Evolutionary conservation across 2,888 invertebrate genomes (phyloP).

Genomic region (Tachina lurida): DNA sequence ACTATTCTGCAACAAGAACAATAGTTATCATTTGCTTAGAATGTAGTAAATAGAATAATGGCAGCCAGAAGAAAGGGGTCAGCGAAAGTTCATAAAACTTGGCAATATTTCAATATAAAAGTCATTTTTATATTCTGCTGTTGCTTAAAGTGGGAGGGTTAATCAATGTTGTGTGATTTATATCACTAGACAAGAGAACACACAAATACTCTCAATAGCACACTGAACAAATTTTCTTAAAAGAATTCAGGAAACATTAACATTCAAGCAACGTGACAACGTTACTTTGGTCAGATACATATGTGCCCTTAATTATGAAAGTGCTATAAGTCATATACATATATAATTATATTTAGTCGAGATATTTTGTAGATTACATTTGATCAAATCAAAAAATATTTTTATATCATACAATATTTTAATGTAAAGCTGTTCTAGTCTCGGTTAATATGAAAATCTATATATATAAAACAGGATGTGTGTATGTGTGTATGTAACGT

Average conservation of each 20-base stretch:
- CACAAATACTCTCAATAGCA: background rate
- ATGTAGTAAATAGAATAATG: constrained; percentile 20
- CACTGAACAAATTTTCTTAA: background rate
- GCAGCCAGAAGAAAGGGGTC: constrained; percentile 58
- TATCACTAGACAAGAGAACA: constrained; percentile 40
- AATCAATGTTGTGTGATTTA: constrained; percentile 70
- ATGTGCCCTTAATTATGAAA: no score
- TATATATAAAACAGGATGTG: no score
- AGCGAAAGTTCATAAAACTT: constrained; percentile 70
- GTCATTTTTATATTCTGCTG: constrained; percentile 60
- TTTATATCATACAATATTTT: no score
- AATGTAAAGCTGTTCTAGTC: no score
- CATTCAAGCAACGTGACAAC: no score
- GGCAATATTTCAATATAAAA: constrained; percentile 70
- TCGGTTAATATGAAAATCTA: no score
- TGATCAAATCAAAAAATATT: no score
- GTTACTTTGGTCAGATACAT: no score
- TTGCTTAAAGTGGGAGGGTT: constrained; percentile 64
- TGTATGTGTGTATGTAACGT: no score
- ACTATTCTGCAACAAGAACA: constrained; percentile 30
- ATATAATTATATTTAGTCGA: no score
- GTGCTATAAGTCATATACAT: no score
- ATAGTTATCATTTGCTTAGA: constrained; percentile 43
- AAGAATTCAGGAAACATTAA: background rate
- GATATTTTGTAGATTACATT: no score